A percentile compares a stretch with the other conserved stretches of the same genome.
These are phyloP conservation scores for Halocaridina rubra DNA, from an alignment of 2,888 invertebrate genomes.

Conservation along the genomic window DNA sequence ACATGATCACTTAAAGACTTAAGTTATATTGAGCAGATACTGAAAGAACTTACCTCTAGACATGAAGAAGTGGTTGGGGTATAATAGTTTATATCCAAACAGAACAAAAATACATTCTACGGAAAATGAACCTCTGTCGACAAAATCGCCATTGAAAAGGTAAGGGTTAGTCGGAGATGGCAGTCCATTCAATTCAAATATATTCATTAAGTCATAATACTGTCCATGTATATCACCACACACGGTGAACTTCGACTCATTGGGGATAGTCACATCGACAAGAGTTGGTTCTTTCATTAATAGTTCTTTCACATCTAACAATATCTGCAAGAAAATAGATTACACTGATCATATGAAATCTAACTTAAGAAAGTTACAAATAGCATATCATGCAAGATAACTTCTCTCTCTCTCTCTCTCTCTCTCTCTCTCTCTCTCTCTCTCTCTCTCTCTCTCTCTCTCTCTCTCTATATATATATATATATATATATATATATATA, in stretches of 20 bases:
- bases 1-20: no score
- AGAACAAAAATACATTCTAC: conserved; percentile 98
- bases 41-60: conserved; percentile 82
- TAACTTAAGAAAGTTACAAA: no score
- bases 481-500: background rate
- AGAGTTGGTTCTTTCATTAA: conserved; percentile 88
- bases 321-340: conserved; percentile 81
- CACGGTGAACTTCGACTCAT: conserved; percentile 92
- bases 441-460: background rate
- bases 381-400: conserved; percentile 82
- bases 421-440: background rate
- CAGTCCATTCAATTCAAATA: conserved; percentile 95
- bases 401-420: background rate
- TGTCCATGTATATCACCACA: conserved; percentile 99
- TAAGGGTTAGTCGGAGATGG: conserved; percentile 96
- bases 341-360: no score
- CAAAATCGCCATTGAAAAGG: conserved; percentile 99
- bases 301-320: conserved; percentile 87
- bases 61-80: conserved; percentile 96
- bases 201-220: conserved; percentile 93
- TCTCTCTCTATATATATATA: background rate
- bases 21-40: background rate
- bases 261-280: conserved; percentile 88
- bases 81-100: conserved; percentile 95
- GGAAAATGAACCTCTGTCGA: conserved; percentile 98